Evolutionary conservation across 1,140 invertebrate species (phyloP).

Genomic region (Drosophila azteca): DNA sequence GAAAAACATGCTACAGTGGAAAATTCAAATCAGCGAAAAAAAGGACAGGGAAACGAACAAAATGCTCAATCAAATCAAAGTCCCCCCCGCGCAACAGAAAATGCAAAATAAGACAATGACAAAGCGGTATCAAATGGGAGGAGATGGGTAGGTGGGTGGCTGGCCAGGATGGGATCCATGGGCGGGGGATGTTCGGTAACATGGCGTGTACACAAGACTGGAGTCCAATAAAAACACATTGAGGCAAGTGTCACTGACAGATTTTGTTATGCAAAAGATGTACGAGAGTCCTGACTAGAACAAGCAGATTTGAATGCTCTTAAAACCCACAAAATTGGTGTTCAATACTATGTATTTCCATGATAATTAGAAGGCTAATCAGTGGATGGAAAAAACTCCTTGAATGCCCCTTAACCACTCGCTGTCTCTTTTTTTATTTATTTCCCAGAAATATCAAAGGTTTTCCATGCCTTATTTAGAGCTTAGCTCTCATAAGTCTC

Average conservation of each 20-base stretch:
- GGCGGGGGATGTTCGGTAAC: constrained; percentile 4
- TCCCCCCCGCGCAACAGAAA: constrained; percentile 31
- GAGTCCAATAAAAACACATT: constrained; percentile 41
- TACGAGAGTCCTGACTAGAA: constrained; percentile 1
- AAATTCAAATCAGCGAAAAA: constrained; percentile 66
- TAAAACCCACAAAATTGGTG: no score
- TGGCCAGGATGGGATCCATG: background rate
- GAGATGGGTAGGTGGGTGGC: background rate
- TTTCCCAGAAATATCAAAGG: no score
- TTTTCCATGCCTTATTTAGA: no score
- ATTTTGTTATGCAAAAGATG: constrained; percentile 39
- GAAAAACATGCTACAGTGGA: background rate
- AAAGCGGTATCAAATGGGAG: constrained; percentile 20
- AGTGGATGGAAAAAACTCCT: no score
- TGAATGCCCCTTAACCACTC: no score
- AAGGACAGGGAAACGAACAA: constrained; percentile 36
- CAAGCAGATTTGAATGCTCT: constrained; percentile 9
- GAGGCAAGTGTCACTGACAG: constrained; percentile 48
- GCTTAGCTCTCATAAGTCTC: no score
- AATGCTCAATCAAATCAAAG: constrained; percentile 81
- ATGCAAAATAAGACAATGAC: constrained; percentile 75
- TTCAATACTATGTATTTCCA: background rate
- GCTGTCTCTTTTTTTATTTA: no score
- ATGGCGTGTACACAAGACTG: constrained; percentile 3
- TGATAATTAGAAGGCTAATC: no score